phyloP scores from a whole-genome alignment of 2,888 invertebrate species.

The Athalia rosae region DNA sequence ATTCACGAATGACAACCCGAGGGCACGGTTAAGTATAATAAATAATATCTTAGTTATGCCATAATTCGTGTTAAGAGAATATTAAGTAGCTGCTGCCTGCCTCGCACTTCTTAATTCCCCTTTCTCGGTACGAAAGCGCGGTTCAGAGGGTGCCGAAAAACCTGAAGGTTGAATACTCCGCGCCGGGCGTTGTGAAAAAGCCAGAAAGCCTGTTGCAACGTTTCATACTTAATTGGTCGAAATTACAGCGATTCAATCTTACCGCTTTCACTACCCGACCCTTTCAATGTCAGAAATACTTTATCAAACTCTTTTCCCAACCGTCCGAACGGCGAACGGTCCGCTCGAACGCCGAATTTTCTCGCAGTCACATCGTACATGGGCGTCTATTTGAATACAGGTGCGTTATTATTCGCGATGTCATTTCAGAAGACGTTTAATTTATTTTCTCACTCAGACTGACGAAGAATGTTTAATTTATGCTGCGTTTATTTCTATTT shows the following conservation, averaged over 20 bases:
- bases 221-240: constrained; percentile 38
- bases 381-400: too few relatives aligned
- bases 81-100: constrained; percentile 16
- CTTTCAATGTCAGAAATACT: constrained; percentile 38
- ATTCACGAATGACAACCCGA: constrained; percentile 26
- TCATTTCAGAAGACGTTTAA: too few relatives aligned
- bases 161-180: background rate
- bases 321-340: background rate
- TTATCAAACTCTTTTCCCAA: background rate
- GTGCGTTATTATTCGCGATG: too few relatives aligned
- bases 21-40: constrained; percentile 9
- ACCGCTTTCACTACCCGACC: constrained; percentile 21
- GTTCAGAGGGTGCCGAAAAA: constrained; percentile 16
- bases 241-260: constrained; percentile 42
- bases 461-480: too few relatives aligned
- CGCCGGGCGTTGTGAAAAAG: background rate
- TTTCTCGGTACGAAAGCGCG: constrained; percentile 18
- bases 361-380: too few relatives aligned
- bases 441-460: too few relatives aligned
- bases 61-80: constrained; percentile 37
- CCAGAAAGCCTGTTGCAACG: constrained; percentile 23
- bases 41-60: constrained; percentile 30
- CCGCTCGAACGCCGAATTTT: too few relatives aligned
- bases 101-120: constrained; percentile 15
- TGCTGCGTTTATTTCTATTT: too few relatives aligned